Percentiles rank a stretch among this genome's conserved stretches.
Evolutionary conservation across 2,797 vertebrate genomes (phyloP).

Genomic region (Nyctalus aviator): DNA sequence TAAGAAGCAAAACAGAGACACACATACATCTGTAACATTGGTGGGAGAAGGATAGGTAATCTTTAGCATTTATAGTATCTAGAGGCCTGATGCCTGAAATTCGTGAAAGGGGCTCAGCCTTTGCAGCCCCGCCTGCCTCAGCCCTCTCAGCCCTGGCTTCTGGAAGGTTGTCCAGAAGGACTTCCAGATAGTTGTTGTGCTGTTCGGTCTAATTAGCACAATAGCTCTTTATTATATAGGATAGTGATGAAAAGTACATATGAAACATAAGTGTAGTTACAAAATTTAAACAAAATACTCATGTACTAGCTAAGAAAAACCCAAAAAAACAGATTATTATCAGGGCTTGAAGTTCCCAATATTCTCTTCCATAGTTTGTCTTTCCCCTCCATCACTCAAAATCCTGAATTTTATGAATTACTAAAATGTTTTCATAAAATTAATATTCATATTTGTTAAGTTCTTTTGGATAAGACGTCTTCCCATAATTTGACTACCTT

Average conservation of each 20-base stretch:
- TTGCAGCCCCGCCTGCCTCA: no score
- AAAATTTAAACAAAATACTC: constrained; percentile 13
- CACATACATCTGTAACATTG: no score
- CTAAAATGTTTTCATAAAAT: not conserved
- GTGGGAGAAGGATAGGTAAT: no score
- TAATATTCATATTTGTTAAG: not conserved
- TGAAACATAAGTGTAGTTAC: not conserved
- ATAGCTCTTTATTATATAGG: no score
- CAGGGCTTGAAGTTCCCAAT: not conserved
- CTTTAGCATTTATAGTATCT: no score
- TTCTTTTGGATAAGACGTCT: not conserved
- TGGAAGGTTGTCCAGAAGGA: no score
- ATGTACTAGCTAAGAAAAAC: not conserved
- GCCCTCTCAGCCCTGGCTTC: no score
- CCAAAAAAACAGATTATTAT: not conserved
- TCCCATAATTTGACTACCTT: not conserved
- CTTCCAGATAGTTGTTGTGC: no score
- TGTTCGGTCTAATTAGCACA: no score
- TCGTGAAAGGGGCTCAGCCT: no score
- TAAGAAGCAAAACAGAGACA: no score
- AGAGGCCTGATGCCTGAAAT: no score
- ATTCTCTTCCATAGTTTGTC: not conserved
- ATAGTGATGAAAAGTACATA: not conserved
- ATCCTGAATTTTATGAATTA: not conserved
- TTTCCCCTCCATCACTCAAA: not conserved